These are phyloP conservation scores for Enteromius mattozi DNA, from an alignment of 2,797 vertebrate genomes.

Conservation along the genomic window DNA sequence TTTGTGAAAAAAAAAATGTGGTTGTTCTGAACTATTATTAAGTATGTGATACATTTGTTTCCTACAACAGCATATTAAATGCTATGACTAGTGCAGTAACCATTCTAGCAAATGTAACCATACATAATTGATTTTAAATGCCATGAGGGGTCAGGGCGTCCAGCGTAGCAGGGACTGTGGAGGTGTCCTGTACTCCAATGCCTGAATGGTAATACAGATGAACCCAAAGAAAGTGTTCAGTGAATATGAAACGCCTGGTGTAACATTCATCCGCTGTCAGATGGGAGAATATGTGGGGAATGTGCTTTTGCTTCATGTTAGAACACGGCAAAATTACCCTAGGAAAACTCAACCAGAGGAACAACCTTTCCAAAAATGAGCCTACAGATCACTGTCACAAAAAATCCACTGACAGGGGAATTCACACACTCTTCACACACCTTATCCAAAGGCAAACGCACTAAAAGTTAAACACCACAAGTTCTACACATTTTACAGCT, in stretches of 20 bases:
- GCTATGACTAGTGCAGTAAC: not conserved
- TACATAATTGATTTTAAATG: slow-evolving; percentile 1
- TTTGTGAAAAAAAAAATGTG: not conserved
- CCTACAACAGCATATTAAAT: not conserved
- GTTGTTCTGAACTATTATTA: not conserved
- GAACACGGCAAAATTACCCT: slow-evolving; percentile 58
- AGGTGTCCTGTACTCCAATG: not conserved
- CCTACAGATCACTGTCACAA: not conserved
- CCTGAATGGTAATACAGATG: not conserved
- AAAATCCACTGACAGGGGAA: not conserved
- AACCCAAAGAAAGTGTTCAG: slow-evolving; percentile 8
- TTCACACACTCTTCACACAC: not conserved
- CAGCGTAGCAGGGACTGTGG: not conserved
- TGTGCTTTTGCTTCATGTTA: slow-evolving; percentile 66
- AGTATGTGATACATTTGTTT: not conserved
- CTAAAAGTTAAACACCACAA: not conserved
- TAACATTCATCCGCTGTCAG: not conserved
- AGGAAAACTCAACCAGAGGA: slow-evolving; percentile 11
- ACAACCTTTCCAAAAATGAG: not conserved
- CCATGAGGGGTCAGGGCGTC: not conserved
- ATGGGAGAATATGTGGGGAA: slow-evolving; percentile 60
- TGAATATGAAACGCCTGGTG: not conserved
- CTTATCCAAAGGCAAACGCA: not conserved
- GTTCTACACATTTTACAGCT: not conserved
- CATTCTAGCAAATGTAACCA: not conserved